These are phyloP conservation scores for Ornithoptera priamus DNA, from an alignment of 2,888 invertebrate species.

Conservation along the genomic window DNA sequence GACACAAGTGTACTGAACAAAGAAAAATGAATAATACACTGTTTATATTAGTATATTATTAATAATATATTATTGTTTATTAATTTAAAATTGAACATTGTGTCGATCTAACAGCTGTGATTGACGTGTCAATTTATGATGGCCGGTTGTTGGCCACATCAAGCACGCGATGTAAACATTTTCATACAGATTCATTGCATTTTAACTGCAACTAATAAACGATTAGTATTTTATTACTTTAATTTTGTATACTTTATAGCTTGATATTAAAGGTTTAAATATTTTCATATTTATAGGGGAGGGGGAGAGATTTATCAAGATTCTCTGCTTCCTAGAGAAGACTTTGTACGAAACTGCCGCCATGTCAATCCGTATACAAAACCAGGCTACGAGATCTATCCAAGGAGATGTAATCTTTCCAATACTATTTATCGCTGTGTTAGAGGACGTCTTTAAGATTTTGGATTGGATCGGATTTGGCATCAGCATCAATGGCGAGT, in stretches of 20 bases:
- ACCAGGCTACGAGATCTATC: too few relatives aligned
- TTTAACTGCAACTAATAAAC: slow-evolving; percentile 2
- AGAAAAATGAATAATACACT: neutral
- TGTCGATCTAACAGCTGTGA: neutral
- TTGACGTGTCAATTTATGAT: slow-evolving; percentile 22
- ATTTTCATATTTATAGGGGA: too few relatives aligned
- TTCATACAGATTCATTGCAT: slow-evolving; percentile 15
- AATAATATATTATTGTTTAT: neutral
- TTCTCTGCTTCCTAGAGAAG: too few relatives aligned
- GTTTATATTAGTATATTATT: neutral
- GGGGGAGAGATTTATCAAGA: too few relatives aligned
- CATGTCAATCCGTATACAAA: too few relatives aligned
- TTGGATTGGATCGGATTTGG: too few relatives aligned
- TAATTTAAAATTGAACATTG: neutral
- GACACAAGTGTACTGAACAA: neutral
- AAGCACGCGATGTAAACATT: slow-evolving; percentile 28
- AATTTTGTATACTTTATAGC: neutral
- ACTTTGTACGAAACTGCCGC: too few relatives aligned
- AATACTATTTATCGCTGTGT: too few relatives aligned
- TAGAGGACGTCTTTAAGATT: too few relatives aligned
- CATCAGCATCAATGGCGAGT: too few relatives aligned
- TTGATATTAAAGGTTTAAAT: neutral
- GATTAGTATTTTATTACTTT: neutral
- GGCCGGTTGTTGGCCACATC: neutral
- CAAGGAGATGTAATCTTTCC: too few relatives aligned